Evolutionary conservation across 2,797 vertebrate species (phyloP).

Genomic region (Tragelaphus oryx): DNA sequence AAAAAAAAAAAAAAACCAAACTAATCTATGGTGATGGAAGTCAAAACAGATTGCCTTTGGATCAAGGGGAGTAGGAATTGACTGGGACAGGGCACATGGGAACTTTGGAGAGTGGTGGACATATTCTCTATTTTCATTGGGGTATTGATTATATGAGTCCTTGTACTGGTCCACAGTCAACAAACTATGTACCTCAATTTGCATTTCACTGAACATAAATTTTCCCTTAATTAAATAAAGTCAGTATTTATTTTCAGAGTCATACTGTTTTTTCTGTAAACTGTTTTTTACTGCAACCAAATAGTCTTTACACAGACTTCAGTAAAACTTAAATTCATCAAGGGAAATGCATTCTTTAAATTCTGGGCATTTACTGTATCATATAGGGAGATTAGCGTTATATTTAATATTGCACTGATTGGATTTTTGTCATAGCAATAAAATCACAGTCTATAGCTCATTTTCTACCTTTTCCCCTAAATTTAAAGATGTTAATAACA

Average conservation of each 20-base stretch:
- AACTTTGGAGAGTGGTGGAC: background rate
- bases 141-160: background rate
- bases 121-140: background rate
- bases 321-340: conserved; percentile 22
- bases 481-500: conserved; percentile 41
- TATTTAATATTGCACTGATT: conserved; percentile 18
- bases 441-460: background rate
- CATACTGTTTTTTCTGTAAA: background rate
- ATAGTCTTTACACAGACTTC: background rate
- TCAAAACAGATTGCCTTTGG: background rate
- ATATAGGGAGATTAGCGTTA: conserved; percentile 14
- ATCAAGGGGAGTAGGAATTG: background rate
- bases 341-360: background rate
- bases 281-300: background rate
- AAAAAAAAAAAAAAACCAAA: background rate
- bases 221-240: background rate
- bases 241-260: background rate
- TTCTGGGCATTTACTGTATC: conserved; percentile 16
- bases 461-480: conserved; percentile 41
- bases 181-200: background rate
- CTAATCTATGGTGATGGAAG: background rate
- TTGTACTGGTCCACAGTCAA: background rate
- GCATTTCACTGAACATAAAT: background rate
- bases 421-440: background rate
- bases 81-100: background rate